These are phyloP conservation scores for Halictus rubicundus DNA, from an alignment of 1,140 invertebrate species.

Conservation along the genomic window DNA sequence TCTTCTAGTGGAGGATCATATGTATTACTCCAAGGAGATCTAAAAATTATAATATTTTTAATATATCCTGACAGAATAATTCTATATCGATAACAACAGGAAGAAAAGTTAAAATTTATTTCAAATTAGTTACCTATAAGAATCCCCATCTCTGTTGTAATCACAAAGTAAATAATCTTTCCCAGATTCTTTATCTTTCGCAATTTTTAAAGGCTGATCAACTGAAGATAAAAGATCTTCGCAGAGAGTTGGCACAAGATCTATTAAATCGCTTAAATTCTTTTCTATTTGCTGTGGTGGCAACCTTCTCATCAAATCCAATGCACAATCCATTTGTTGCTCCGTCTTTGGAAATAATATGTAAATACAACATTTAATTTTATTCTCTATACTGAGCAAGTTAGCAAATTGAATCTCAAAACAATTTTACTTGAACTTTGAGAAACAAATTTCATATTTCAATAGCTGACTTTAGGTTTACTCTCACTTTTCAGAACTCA, in stretches of 20 bases:
- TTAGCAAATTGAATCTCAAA: background rate
- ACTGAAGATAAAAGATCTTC: constrained; percentile 98
- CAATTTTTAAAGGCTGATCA: constrained; percentile 99
- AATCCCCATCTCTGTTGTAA: constrained; percentile 99
- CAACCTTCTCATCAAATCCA: constrained; percentile 98
- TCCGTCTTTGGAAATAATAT: constrained; percentile 85
- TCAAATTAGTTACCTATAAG: constrained; percentile 87
- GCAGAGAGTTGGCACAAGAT: constrained; percentile 96
- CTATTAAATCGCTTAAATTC: constrained; percentile 98
- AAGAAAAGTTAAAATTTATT: background rate
- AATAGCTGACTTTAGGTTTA: too few species aligned
- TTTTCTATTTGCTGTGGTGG: constrained; percentile 99
- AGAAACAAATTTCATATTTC: too few species aligned
- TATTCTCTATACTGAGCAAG: background rate
- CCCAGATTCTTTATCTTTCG: constrained; percentile 95
- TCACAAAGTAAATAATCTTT: constrained; percentile 99
- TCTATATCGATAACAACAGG: background rate
- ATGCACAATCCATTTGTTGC: constrained; percentile 98
- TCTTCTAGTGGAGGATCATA: constrained; percentile 99
- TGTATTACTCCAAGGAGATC: constrained; percentile 99
- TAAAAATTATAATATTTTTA: constrained; percentile 69
- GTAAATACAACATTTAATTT: constrained; percentile 2
- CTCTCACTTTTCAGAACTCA: background rate
- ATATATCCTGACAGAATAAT: background rate
- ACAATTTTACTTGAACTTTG: background rate